These are phyloP conservation scores for Agrypnus murinus DNA, from an alignment of 2,888 invertebrate species.

Conservation along the genomic window DNA sequence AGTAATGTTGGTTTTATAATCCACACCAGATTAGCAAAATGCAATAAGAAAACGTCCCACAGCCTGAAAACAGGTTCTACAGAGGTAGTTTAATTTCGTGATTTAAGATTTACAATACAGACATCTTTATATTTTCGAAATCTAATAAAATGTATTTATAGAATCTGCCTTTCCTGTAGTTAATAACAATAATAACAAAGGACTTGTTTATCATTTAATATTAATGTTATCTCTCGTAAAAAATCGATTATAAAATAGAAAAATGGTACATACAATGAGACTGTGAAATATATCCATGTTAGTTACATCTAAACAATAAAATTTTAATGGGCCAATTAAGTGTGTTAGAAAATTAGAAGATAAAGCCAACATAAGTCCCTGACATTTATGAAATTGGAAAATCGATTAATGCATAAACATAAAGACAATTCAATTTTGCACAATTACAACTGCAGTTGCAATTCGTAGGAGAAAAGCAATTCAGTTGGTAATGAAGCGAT, in stretches of 20 bases:
- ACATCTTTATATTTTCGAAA: conserved; percentile 28
- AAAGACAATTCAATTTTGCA: conserved; percentile 23
- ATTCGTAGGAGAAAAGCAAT: conserved; percentile 29
- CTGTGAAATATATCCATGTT: background rate
- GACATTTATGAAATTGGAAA: conserved; percentile 39
- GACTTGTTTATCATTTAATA: background rate
- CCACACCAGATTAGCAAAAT: conserved; percentile 34
- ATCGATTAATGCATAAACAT: conserved; percentile 25
- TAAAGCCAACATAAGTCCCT: conserved; percentile 20
- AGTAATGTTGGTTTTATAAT: conserved; percentile 27
- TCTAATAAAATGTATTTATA: conserved; percentile 27
- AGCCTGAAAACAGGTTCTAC: conserved; percentile 31
- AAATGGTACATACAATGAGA: background rate
- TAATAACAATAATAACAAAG: conserved; percentile 2
- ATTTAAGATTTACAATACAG: conserved; percentile 28
- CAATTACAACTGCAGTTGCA: conserved; percentile 25
- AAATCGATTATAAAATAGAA: conserved; percentile 1
- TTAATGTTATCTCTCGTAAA: background rate
- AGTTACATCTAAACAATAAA: conserved; percentile 1
- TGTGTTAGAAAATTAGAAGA: conserved; percentile 17
- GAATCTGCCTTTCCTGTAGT: background rate
- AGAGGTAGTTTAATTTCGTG: conserved; percentile 30
- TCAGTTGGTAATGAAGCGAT: conserved; percentile 37
- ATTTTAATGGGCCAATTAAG: conserved; percentile 16
- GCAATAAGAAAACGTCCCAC: conserved; percentile 26